A percentile compares a stretch with the other conserved stretches of the same genome.
phyloP scores from a whole-genome alignment of 2,888 invertebrate genomes.

The Zonitis immaculata region DNA sequence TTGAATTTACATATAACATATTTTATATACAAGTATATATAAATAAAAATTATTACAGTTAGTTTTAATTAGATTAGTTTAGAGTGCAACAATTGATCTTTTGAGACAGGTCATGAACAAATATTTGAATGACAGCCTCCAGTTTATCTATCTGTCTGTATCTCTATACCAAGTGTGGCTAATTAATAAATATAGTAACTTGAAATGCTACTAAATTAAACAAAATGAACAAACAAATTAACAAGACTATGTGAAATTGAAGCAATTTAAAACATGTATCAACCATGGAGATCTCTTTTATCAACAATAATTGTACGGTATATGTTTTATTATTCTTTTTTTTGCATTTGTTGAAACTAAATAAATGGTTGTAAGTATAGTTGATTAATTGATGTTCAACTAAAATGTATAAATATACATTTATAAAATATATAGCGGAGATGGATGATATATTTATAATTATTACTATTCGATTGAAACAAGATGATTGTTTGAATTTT shows the following conservation, averaged over 20 bases:
- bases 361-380: slow-evolving; percentile 5
- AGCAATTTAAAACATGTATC: slow-evolving; percentile 6
- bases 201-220: background rate
- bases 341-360: background rate
- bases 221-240: background rate
- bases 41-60: background rate
- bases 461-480: background rate
- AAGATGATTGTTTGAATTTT: background rate
- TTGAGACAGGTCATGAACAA: background rate
- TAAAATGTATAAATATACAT: background rate
- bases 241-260: slow-evolving; percentile 3
- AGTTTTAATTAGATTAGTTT: background rate
- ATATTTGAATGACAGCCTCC: background rate
- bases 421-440: too few relatives aligned
- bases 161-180: slow-evolving; percentile 1
- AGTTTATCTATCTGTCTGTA: background rate
- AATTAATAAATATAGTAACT: slow-evolving; percentile 5
- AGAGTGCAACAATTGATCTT: background rate
- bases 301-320: slow-evolving; percentile 4
- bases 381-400: slow-evolving; percentile 3
- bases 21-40: too few relatives aligned
- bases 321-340: background rate
- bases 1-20: too few relatives aligned
- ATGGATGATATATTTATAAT: background rate
- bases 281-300: slow-evolving; percentile 1